Conservation (phyloP, 2,888 invertebrate genomes). For the Nomada goodeniana region DNA sequence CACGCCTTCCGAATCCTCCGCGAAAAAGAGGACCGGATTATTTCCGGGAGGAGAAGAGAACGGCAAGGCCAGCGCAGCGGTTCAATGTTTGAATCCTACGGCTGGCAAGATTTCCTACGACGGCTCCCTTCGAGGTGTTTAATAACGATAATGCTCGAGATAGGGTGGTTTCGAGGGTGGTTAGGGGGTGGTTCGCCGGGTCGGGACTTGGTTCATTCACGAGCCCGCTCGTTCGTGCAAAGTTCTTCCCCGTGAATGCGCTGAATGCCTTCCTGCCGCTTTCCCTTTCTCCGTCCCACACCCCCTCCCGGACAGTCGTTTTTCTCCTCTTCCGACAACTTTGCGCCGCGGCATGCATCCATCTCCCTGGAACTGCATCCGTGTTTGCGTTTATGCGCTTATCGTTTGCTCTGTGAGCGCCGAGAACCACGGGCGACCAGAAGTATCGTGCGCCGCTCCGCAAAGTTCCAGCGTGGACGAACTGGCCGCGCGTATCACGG, state of each 20-base stretch:
- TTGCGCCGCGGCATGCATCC: conserved; percentile 49
- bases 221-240: conserved; percentile 78
- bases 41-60: background rate
- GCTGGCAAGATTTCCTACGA: conserved; percentile 58
- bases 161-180: conserved; percentile 76
- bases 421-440: conserved; percentile 55
- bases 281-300: conserved; percentile 49
- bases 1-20: background rate
- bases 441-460: conserved; percentile 46
- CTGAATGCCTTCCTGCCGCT: conserved; percentile 77
- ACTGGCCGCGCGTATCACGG: conserved; percentile 9
- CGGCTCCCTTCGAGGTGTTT: conserved; percentile 79
- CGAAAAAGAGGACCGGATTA: background rate
- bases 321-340: conserved; percentile 55
- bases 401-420: conserved; percentile 58
- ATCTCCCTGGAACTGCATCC: conserved; percentile 43
- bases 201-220: conserved; percentile 81
- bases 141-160: conserved; percentile 84
- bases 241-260: conserved; percentile 82
- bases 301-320: conserved; percentile 29
- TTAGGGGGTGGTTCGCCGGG: conserved; percentile 66
- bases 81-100: conserved; percentile 50
- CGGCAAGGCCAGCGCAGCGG: conserved; percentile 19
- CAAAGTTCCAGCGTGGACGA: conserved; percentile 4
- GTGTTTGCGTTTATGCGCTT: conserved; percentile 64